Evolutionary conservation across 1,140 invertebrate genomes (phyloP), one percentile per base, ranked within the genome.

Genomic region (Papilio glaucus): DNA sequence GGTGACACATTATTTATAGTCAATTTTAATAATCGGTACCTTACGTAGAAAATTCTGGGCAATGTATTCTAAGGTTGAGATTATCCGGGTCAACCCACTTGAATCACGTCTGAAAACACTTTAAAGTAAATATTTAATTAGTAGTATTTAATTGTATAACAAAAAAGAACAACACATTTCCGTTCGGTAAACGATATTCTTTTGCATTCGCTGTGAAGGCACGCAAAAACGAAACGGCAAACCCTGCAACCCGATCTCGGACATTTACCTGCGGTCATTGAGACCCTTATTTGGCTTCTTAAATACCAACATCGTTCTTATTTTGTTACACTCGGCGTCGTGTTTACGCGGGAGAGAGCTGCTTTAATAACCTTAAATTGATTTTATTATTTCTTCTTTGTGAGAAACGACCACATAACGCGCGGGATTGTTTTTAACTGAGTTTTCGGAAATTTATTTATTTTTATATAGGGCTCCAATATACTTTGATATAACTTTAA

Each of bases 211-310:
- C 37, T 15, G 37, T 18, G 18, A 49, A 71, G 73, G 70, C 41
- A 75, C 53, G 73, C 39, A 63, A 68, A 76, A 73, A 72, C 67
- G 67, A 75, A 53, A 57, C 37, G 24, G 24, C 37, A 62, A 72
- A 41, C 65, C 37, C 39, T 60, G 77, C 65, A 76, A 76, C 71
- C 53, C 62, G 72, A 79, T 70, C 65, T 45, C 24, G 38, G 42
- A 72, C 49, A 49, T 67, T 71, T 72, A 62, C 72, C 57, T 74
- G 74, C 33, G 77, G 77, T 78, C 70, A 60, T 71, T 67, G 37
- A 61, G 57, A 71, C 69, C 73, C 72, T 74, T 76, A 71, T 72
- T 60, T 15, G 71, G 74, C 71, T 76, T 76, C 74, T 65, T 21
- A 49, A 72, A 73, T 71, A 41, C 74, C 60, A 71, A 26, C 42